Percentiles rank a stretch among this genome's conserved stretches.
Evolutionary conservation across 1,140 invertebrate species (phyloP).

Genomic region (Carposina sasakii): DNA sequence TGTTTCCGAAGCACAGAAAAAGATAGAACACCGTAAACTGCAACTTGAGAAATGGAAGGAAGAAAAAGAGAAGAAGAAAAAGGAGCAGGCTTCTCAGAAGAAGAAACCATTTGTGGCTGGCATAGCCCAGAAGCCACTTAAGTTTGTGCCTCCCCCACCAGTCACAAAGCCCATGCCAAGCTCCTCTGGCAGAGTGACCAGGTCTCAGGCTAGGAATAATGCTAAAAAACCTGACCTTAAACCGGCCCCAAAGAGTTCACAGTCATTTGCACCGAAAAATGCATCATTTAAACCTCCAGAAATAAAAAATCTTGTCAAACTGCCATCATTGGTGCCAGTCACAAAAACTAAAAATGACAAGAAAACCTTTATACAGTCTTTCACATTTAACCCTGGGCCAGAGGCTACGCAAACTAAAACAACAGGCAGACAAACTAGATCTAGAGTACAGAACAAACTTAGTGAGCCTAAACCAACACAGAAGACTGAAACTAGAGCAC

Average conservation of each 20-base stretch:
- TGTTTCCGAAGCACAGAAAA: slow-evolving; percentile 23
- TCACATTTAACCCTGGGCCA: slow-evolving; percentile 26
- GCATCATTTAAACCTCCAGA: slow-evolving; percentile 42
- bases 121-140: slow-evolving; percentile 30
- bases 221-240: slow-evolving; percentile 11
- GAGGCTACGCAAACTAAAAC: slow-evolving; percentile 7
- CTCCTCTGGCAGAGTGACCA: slow-evolving; percentile 48
- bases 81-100: slow-evolving; percentile 38
- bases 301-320: slow-evolving; percentile 31
- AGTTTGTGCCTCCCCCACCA: slow-evolving; percentile 45
- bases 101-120: slow-evolving; percentile 55
- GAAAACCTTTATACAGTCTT: slow-evolving; percentile 4
- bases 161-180: slow-evolving; percentile 36
- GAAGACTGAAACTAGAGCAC: slow-evolving; percentile 4
- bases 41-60: slow-evolving; percentile 58
- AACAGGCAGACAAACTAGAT: slow-evolving; percentile 13
- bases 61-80: slow-evolving; percentile 51
- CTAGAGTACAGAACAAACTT: slow-evolving; percentile 8
- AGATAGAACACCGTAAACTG: slow-evolving; percentile 39
- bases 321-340: slow-evolving; percentile 22
- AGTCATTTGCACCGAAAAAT: slow-evolving; percentile 58
- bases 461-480: background rate
- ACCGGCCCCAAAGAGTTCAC: slow-evolving; percentile 2
- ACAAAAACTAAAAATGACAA: slow-evolving; percentile 22
- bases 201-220: slow-evolving; percentile 39